These are phyloP conservation scores for Oryzias javanicus DNA, from an alignment of 2,113 vertebrate species.

Conservation along the genomic window DNA sequence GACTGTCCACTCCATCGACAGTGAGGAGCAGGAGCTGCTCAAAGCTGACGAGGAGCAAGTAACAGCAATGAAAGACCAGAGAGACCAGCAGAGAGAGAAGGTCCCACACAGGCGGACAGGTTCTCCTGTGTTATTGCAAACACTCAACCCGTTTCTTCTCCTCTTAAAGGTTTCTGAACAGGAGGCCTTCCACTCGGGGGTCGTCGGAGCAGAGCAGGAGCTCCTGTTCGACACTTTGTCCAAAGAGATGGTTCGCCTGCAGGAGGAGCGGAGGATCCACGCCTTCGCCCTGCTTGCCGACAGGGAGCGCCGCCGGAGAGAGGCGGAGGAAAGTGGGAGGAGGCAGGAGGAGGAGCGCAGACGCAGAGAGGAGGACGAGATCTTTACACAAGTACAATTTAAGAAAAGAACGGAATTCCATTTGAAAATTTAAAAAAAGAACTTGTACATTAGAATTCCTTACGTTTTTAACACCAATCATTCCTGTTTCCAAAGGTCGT, in stretches of 20 bases:
- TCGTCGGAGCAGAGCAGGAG: conserved; percentile 77
- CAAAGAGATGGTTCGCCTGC: conserved; percentile 89
- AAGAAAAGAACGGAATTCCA: background rate
- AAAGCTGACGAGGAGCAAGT: conserved; percentile 74
- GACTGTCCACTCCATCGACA: conserved; percentile 80
- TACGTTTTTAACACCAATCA: background rate
- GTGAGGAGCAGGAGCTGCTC: conserved; percentile 77
- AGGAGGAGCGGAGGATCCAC: conserved; percentile 87
- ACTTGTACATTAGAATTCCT: background rate
- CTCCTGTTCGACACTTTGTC: conserved; percentile 86
- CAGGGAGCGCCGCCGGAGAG: conserved; percentile 81
- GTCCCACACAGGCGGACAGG: conserved; percentile 54
- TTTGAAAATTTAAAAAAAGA: background rate
- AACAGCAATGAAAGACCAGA: conserved; percentile 76
- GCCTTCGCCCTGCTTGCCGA: conserved; percentile 87
- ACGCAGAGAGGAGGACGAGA: conserved; percentile 83
- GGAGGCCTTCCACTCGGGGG: conserved; percentile 71
- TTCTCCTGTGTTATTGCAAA: background rate
- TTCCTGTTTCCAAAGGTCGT: conserved; percentile 78
- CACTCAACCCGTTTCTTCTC: background rate
- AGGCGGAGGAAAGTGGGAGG: conserved; percentile 89
- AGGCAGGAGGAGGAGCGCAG: conserved; percentile 85
- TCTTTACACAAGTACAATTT: conserved; percentile 85
- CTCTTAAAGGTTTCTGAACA: conserved; percentile 65
- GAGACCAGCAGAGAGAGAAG: conserved; percentile 71